These are phyloP conservation scores for Aulostomus chinensis DNA, from an alignment of 2,797 vertebrate species.

Conservation along the genomic window DNA sequence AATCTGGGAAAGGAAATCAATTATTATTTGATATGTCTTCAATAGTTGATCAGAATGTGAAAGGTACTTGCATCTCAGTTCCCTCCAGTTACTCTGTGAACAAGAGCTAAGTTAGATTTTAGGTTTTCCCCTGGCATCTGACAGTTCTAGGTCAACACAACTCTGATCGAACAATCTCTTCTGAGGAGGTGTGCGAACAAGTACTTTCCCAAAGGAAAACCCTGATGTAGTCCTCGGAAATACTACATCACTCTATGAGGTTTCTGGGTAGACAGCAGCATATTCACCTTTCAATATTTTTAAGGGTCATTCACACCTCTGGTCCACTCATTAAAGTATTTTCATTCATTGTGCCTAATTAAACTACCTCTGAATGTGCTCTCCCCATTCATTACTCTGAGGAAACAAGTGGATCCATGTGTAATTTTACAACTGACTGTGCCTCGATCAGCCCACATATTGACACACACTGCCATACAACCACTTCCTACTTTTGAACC, in stretches of 20 bases:
- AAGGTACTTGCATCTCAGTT: not conserved
- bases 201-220: too few relatives aligned
- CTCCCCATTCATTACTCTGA: too few relatives aligned
- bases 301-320: not conserved
- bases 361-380: too few relatives aligned
- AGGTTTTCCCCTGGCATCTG: slow-evolving; percentile 7
- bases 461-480: too few relatives aligned
- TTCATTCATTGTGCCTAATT: not conserved
- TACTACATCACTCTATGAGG: too few relatives aligned
- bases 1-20: not conserved
- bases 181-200: not conserved
- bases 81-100: not conserved
- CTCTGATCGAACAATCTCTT: slow-evolving; percentile 7
- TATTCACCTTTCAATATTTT: not conserved
- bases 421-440: too few relatives aligned
- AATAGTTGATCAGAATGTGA: slow-evolving; percentile 2
- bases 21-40: not conserved
- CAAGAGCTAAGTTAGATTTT: not conserved
- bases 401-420: too few relatives aligned
- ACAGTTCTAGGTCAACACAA: slow-evolving; percentile 25
- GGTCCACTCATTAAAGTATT: not conserved
- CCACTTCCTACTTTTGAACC: too few relatives aligned
- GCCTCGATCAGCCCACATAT: too few relatives aligned
- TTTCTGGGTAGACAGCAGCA: not conserved
- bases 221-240: too few relatives aligned